Evolutionary conservation across 2,888 invertebrate genomes (phyloP).

Genomic region (Carcina quercana): DNA sequence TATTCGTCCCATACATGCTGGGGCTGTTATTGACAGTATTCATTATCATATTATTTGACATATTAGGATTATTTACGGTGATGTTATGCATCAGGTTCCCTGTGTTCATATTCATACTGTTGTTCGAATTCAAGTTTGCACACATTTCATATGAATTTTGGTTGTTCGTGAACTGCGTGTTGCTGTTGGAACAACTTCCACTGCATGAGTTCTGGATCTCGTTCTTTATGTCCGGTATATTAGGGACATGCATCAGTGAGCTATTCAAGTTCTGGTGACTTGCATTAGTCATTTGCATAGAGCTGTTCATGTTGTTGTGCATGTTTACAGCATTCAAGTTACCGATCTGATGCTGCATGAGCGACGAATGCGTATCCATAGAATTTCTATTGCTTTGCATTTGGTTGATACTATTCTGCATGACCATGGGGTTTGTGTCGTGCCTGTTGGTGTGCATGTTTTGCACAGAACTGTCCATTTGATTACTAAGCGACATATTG

Average conservation of each 20-base stretch:
- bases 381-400: constrained; percentile 56
- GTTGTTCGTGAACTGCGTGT: constrained; percentile 47
- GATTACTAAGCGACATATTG: constrained; percentile 48
- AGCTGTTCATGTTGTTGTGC: constrained; percentile 49
- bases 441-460: constrained; percentile 58
- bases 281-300: constrained; percentile 55
- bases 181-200: constrained; percentile 58
- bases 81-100: constrained; percentile 58
- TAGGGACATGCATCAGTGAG: constrained; percentile 58
- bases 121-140: constrained; percentile 45
- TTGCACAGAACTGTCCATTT: constrained; percentile 49
- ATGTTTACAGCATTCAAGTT: constrained; percentile 58
- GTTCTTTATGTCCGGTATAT: constrained; percentile 66
- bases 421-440: constrained; percentile 49
- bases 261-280: constrained; percentile 56
- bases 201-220: constrained; percentile 63
- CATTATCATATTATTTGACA: constrained; percentile 59
- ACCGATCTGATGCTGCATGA: constrained; percentile 63
- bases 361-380: constrained; percentile 50
- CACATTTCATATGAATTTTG: constrained; percentile 59
- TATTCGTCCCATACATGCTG: constrained; percentile 43
- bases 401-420: constrained; percentile 63
- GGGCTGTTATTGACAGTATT: constrained; percentile 42
- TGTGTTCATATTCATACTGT: constrained; percentile 47
- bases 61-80: constrained; percentile 48